phyloP scores from a whole-genome alignment of 2,113 vertebrate species.

The Dicrurus megarhynchus region DNA sequence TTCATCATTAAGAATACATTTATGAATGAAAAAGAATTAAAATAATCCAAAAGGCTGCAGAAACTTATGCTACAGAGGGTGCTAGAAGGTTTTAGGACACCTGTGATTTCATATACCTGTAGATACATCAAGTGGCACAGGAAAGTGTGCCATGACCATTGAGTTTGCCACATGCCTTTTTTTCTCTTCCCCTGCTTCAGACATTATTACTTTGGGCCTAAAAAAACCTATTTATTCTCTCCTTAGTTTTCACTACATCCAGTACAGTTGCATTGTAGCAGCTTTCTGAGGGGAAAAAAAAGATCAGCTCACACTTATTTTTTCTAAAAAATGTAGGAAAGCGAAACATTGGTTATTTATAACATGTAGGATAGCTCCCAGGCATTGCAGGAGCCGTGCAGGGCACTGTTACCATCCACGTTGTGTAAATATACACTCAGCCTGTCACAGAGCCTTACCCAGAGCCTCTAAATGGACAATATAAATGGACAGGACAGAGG shows the following conservation, averaged over 20 bases:
- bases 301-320: background rate
- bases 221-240: background rate
- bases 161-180: background rate
- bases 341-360: background rate
- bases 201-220: background rate
- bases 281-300: accelerated
- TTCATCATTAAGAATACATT: background rate
- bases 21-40: background rate
- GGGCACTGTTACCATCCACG: background rate
- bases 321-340: background rate
- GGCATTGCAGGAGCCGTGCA: background rate
- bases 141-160: background rate
- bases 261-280: background rate
- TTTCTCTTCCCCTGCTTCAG: background rate
- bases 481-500: background rate
- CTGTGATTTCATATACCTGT: background rate
- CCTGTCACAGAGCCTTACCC: background rate
- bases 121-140: background rate
- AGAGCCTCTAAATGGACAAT: background rate
- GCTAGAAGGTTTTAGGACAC: background rate
- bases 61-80: background rate
- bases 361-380: background rate
- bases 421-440: background rate
- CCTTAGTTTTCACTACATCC: background rate
- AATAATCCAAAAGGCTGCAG: background rate